Percentiles rank a stretch among this genome's conserved stretches.
These are phyloP conservation scores for Nesometra sesokonis DNA, from an alignment of 35 echinoderm and acorn worm genomes.

Conservation along the genomic window DNA sequence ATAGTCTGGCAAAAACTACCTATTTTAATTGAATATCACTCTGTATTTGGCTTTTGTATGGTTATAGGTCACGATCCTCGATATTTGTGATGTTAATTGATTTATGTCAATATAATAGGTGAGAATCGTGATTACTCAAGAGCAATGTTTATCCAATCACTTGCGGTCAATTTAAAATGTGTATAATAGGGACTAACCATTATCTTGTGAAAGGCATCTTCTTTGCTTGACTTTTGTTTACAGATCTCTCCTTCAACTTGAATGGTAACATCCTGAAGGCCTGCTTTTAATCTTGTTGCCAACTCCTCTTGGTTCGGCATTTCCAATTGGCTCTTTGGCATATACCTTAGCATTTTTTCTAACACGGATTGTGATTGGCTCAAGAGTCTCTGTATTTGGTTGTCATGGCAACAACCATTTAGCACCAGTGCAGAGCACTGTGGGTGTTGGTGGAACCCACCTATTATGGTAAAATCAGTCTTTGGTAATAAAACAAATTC, in stretches of 20 bases:
- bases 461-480: slow-evolving; percentile 22
- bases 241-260: slow-evolving; percentile 48
- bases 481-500: slow-evolving; percentile 36
- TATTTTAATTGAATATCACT: no score
- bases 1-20: no score
- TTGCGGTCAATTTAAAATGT: no score
- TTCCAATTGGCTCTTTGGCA: slow-evolving; percentile 31
- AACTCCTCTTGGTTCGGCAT: slow-evolving; percentile 15
- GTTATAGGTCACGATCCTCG: no score
- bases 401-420: slow-evolving; percentile 37
- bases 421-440: slow-evolving; percentile 55
- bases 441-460: slow-evolving; percentile 51
- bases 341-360: neutral
- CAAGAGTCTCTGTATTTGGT: slow-evolving; percentile 20
- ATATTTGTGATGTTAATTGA: no score
- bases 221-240: slow-evolving; percentile 11
- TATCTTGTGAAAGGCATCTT: slow-evolving; percentile 41
- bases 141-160: no score
- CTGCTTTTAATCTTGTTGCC: slow-evolving; percentile 14
- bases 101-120: no score
- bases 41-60: no score
- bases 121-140: no score
- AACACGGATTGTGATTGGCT: neutral
- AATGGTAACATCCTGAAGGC: slow-evolving; percentile 19
- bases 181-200: no score